These are phyloP conservation scores for Hydropsyche tenuis DNA, from an alignment of 1,140 invertebrate genomes.

Conservation along the genomic window DNA sequence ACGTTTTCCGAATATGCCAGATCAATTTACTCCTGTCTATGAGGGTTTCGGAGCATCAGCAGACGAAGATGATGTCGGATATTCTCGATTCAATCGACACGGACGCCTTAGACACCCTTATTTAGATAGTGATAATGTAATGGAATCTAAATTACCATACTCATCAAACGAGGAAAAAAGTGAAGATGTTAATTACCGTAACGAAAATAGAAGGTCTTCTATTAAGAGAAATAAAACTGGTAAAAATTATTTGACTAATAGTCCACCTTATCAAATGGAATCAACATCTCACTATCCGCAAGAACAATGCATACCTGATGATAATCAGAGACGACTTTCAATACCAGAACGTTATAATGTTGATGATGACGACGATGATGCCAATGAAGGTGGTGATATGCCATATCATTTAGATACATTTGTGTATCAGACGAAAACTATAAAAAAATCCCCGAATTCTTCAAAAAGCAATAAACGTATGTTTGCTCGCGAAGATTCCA, in stretches of 20 bases:
- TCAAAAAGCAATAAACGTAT: slow-evolving; percentile 57
- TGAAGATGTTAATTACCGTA: slow-evolving; percentile 39
- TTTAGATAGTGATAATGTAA: slow-evolving; percentile 59
- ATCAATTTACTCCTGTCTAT: slow-evolving; percentile 57
- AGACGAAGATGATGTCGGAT: slow-evolving; percentile 69
- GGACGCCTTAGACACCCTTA: slow-evolving; percentile 63
- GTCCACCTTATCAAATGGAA: slow-evolving; percentile 41
- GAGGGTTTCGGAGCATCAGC: slow-evolving; percentile 67
- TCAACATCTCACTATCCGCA: slow-evolving; percentile 38
- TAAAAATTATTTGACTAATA: slow-evolving; percentile 38
- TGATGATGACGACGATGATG: slow-evolving; percentile 48
- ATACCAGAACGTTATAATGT: slow-evolving; percentile 38
- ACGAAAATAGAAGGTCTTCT: slow-evolving; percentile 38
- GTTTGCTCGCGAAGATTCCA: slow-evolving; percentile 58
- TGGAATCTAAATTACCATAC: slow-evolving; percentile 50
- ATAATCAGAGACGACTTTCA: slow-evolving; percentile 51
- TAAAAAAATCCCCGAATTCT: slow-evolving; percentile 61
- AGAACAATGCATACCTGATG: slow-evolving; percentile 51
- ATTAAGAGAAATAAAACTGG: slow-evolving; percentile 38
- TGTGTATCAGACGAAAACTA: slow-evolving; percentile 61
- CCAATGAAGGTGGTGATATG: slow-evolving; percentile 53
- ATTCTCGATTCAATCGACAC: slow-evolving; percentile 65
- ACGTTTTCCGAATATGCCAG: slow-evolving; percentile 40
- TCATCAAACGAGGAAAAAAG: slow-evolving; percentile 38
- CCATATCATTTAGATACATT: slow-evolving; percentile 58